Conservation (phyloP, 2,113 vertebrate species). For the Strix uralensis region DNA sequence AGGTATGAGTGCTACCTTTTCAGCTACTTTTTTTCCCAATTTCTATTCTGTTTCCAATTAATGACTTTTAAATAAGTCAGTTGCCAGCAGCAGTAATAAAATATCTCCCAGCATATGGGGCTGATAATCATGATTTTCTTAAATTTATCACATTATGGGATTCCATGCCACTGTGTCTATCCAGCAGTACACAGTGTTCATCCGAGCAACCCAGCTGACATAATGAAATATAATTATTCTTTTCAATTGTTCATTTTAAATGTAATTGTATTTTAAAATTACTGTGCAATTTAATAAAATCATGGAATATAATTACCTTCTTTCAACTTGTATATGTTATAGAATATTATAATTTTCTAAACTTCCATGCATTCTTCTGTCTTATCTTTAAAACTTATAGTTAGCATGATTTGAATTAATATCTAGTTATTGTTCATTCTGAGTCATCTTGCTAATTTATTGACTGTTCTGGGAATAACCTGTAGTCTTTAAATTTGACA, state of each 20-base stretch:
- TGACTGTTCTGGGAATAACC: not conserved
- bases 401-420: not conserved
- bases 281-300: conserved; percentile 63
- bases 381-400: not conserved
- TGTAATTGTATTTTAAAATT: conserved; percentile 62
- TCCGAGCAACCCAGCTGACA: conserved; percentile 39
- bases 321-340: conserved; percentile 32
- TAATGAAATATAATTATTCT: conserved; percentile 66
- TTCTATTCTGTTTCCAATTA: not conserved
- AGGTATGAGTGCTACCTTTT: not conserved
- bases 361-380: not conserved
- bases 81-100: not conserved
- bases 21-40: not conserved
- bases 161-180: not conserved
- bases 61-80: not conserved
- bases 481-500: not conserved
- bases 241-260: conserved; percentile 66
- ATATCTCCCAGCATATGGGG: not conserved
- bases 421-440: not conserved
- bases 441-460: not conserved
- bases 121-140: conserved; percentile 25
- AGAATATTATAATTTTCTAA: conserved; percentile 3
- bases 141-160: not conserved
- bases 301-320: conserved; percentile 36
- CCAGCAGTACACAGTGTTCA: conserved; percentile 3